These are phyloP conservation scores for Coleophora deauratella DNA, from an alignment of 2,888 invertebrate genomes.

Conservation along the genomic window DNA sequence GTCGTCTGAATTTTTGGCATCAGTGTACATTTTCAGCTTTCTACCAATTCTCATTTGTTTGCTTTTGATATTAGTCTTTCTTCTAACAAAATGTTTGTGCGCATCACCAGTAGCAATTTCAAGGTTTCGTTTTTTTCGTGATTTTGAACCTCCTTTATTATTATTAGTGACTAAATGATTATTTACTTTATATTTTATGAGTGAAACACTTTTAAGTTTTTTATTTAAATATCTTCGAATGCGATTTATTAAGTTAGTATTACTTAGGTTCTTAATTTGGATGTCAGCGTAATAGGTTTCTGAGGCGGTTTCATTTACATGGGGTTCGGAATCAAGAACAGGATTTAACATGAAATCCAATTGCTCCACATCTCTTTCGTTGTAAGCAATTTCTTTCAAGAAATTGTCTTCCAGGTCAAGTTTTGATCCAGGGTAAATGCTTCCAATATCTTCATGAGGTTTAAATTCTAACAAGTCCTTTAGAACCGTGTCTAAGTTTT, in stretches of 20 bases:
- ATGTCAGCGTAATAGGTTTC: constrained; percentile 16
- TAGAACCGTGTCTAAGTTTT: constrained; percentile 82
- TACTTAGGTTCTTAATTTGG: constrained; percentile 18
- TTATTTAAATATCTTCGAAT: constrained; percentile 51
- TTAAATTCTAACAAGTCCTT: constrained; percentile 78
- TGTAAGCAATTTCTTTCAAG: constrained; percentile 21
- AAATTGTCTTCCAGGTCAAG: constrained; percentile 43
- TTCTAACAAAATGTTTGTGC: constrained; percentile 9
- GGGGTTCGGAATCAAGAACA: constrained; percentile 15
- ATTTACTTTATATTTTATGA: constrained; percentile 25
- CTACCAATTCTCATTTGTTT: constrained; percentile 24
- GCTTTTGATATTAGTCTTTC: constrained; percentile 15
- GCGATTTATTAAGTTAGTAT: constrained; percentile 42
- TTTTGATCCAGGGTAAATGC: constrained; percentile 49
- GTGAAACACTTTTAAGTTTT: constrained; percentile 24
- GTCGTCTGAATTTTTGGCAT: constrained; percentile 9
- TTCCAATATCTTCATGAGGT: constrained; percentile 31
- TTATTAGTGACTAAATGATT: constrained; percentile 16
- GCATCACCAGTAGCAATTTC: background rate
- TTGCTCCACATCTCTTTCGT: constrained; percentile 6
- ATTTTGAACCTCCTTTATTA: constrained; percentile 9
- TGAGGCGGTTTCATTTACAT: constrained; percentile 21
- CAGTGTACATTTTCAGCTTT: constrained; percentile 25
- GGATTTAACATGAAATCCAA: constrained; percentile 14
- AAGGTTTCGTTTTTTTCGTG: background rate